Conservation (phyloP, 2,113 vertebrate species). For the Climacteris rufus region DNA sequence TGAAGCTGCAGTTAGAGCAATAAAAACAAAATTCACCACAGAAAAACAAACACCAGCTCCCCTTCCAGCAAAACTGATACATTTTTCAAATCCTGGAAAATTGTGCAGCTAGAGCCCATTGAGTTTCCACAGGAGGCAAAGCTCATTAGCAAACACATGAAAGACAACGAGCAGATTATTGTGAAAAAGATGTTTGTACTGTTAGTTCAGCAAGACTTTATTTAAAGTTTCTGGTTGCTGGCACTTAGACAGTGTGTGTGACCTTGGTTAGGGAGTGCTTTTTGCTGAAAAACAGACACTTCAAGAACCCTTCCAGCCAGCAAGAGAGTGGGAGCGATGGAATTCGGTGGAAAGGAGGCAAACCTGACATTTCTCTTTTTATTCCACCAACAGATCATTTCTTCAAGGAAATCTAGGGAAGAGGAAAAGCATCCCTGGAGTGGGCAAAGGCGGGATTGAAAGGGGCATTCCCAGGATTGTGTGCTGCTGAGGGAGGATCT, state of each 20-base stretch:
- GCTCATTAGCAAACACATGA: slow-evolving; percentile 39
- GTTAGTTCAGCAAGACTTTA: slow-evolving; percentile 32
- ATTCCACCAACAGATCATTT: background rate
- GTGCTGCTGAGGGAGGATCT: background rate
- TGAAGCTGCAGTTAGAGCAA: slow-evolving; percentile 29
- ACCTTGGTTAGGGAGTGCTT: background rate
- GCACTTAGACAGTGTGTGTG: background rate
- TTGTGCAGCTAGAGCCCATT: background rate
- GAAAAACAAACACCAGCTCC: slow-evolving; percentile 56
- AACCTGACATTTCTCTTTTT: background rate
- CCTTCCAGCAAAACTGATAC: slow-evolving; percentile 26
- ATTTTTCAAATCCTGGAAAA: slow-evolving; percentile 20
- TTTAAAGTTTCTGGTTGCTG: slow-evolving; percentile 5
- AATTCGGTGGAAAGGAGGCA: background rate
- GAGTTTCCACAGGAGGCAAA: slow-evolving; percentile 56
- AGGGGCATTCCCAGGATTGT: background rate
- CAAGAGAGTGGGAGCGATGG: background rate
- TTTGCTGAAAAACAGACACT: slow-evolving; percentile 32
- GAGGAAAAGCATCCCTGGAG: slow-evolving; percentile 7
- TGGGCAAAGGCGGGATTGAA: background rate
- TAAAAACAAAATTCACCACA: slow-evolving; percentile 46
- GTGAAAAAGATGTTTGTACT: slow-evolving; percentile 12
- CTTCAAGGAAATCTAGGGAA: background rate
- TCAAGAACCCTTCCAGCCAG: background rate
- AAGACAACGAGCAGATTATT: slow-evolving; percentile 60